These are phyloP conservation scores for Myrmecobius fasciatus DNA, from an alignment of 2,113 vertebrate genomes.

Conservation along the genomic window DNA sequence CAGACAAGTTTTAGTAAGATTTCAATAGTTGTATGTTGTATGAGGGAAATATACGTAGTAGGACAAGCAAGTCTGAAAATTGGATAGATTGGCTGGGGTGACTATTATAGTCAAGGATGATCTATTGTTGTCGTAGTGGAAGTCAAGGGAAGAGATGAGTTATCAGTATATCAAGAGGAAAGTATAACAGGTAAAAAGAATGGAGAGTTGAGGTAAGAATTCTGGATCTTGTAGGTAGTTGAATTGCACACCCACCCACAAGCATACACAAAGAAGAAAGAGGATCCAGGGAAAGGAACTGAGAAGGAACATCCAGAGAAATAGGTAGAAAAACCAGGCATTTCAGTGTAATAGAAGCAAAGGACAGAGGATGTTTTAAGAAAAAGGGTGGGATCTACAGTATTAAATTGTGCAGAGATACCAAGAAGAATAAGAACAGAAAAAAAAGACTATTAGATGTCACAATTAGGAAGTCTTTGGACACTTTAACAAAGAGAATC, in stretches of 20 bases:
- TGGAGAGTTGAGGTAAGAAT: background rate
- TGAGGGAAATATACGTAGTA: no score
- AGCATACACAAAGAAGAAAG: background rate
- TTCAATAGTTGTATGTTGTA: no score
- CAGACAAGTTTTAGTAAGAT: no score
- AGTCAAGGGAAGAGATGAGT: background rate
- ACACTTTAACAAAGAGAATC: background rate
- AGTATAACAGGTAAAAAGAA: background rate
- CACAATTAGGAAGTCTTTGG: background rate
- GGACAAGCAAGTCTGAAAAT: no score
- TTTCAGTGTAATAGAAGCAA: background rate
- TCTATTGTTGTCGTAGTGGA: background rate
- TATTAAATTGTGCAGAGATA: background rate
- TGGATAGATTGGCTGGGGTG: no score
- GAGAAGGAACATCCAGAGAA: background rate
- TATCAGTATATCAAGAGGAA: background rate
- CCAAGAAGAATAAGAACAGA: background rate
- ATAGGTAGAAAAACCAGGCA: background rate
- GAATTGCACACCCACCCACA: background rate
- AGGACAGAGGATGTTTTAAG: background rate
- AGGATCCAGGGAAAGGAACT: background rate
- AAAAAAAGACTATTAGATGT: background rate
- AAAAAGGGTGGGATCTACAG: background rate
- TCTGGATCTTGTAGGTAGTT: background rate
- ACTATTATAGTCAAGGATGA: no score